Base-by-base conservation (phyloP, 1,140 invertebrate species). In the Nephotettix cincticeps region DNA sequence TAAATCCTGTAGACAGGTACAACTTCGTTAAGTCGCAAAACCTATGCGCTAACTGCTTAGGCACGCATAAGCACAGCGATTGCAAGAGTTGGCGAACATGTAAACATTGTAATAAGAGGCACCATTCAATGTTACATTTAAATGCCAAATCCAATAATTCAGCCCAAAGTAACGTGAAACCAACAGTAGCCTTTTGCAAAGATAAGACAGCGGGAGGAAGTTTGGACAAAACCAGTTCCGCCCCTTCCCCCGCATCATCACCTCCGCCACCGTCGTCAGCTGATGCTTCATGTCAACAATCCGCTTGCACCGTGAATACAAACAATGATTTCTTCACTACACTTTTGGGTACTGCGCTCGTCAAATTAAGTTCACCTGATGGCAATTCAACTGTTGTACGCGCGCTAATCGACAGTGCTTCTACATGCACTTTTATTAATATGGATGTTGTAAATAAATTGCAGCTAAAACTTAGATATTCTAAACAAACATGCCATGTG, bases 401-500 rank as follows among this genome's bases (percentile, higher is more conserved):
- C 6, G 47, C 9, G 19, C 47, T 11, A n/a, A 21, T 54, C 23
- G 6, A 54, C 4, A 54, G 47, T 19, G 9, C 47, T 4, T 54
- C 47, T 21, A 54, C 40, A 11, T 43, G 40, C 40, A 43, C 40
- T 43, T 43, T 43, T 43, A 43, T 43, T n/a, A 54, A 54, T 21
- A 11, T 21, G 11, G 47, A 54, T 54, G 47, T 54, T 54, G 47
- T 54, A 54, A 54, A 54, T 54, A 54, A 54, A 54, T 54, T 54
- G 6, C 47, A 54, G 23, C 47, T 54, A n/a, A 54, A 54, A 14
- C 47, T 54, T 6, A 6, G 23, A 54, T 4, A 54, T 21, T 14
- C 47, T 4, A 43, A 43, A 54, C 9, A 54, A 14, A 54, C 19
- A 11, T n/a, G 6, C 4, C 47, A 54, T n/a, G 47, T 54, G 6